Conservation (phyloP, 2,797 vertebrate genomes). For the Salarias fasciatus region DNA sequence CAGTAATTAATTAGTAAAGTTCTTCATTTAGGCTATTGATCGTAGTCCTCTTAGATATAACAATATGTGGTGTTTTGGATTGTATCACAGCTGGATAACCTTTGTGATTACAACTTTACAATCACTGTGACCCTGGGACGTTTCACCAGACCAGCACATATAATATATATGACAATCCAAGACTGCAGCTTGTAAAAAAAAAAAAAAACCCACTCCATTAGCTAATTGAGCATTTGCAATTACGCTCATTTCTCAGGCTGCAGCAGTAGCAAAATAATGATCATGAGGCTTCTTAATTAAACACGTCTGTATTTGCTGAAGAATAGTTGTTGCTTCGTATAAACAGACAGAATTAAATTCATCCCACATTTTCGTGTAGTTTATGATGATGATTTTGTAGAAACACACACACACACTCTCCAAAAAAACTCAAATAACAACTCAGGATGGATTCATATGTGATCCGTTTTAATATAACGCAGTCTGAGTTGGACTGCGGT, state of each 20-base stretch:
- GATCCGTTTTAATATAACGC: conserved; percentile 20
- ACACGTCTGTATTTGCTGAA: no score
- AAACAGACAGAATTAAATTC: not conserved
- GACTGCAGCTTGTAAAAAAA: conserved; percentile 18
- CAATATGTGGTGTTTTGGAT: no score
- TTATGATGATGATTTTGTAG: conserved; percentile 2
- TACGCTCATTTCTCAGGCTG: conserved; percentile 45
- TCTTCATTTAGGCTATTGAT: no score
- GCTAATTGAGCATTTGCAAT: conserved; percentile 34
- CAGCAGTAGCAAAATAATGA: conserved; percentile 28
- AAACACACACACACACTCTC: no score
- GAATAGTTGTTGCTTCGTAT: no score
- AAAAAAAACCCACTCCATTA: conserved; percentile 15
- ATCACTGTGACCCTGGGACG: no score
- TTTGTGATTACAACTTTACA: no score
- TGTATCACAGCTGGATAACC: no score
- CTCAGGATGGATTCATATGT: not conserved
- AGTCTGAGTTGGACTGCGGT: not conserved
- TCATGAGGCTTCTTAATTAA: conserved; percentile 46
- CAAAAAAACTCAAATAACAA: no score
- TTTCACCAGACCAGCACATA: not conserved
- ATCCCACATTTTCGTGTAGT: conserved; percentile 6
- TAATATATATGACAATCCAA: conserved; percentile 14
- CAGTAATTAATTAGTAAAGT: no score
- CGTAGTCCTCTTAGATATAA: no score